A percentile compares a stretch with the other conserved stretches of the same genome.
Conservation (phyloP, 2,113 vertebrate genomes). For the Cochlearius cochlearius region DNA sequence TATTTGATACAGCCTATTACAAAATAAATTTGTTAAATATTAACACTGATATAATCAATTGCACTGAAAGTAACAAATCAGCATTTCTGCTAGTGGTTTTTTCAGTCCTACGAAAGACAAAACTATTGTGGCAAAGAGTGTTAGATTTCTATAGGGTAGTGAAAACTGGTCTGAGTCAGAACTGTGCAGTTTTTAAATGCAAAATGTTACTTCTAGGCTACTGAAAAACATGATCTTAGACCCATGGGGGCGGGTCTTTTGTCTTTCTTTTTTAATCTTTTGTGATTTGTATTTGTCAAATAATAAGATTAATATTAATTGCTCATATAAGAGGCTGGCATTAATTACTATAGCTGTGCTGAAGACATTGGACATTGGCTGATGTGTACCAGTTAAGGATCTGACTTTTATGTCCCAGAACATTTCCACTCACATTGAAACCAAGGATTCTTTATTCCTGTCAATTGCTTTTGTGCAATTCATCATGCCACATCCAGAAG, state of each 20-base stretch:
- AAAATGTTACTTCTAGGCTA: neutral
- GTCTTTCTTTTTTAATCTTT: neutral
- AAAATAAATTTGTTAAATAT: neutral
- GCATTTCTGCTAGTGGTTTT: neutral
- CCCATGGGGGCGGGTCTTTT: accelerated
- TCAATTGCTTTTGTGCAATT: neutral
- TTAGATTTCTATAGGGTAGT: neutral
- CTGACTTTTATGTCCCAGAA: neutral
- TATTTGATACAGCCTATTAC: neutral
- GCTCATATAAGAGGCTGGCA: neutral
- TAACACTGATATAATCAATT: neutral
- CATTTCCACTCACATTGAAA: neutral
- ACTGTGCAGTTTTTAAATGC: neutral
- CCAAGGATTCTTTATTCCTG: neutral
- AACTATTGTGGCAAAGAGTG: neutral
- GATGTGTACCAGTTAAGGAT: neutral
- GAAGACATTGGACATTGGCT: neutral
- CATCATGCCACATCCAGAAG: neutral
- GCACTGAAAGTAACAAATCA: neutral
- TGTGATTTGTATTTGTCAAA: neutral
- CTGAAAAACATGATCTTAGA: neutral
- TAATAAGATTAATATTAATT: neutral
- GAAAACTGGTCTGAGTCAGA: neutral
- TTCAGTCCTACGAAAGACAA: neutral
- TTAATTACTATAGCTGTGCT: neutral